Percentiles rank a stretch among this genome's conserved stretches.
phyloP scores from a whole-genome alignment of 2,797 vertebrate genomes.

The Gymnothorax reevesii region DNA sequence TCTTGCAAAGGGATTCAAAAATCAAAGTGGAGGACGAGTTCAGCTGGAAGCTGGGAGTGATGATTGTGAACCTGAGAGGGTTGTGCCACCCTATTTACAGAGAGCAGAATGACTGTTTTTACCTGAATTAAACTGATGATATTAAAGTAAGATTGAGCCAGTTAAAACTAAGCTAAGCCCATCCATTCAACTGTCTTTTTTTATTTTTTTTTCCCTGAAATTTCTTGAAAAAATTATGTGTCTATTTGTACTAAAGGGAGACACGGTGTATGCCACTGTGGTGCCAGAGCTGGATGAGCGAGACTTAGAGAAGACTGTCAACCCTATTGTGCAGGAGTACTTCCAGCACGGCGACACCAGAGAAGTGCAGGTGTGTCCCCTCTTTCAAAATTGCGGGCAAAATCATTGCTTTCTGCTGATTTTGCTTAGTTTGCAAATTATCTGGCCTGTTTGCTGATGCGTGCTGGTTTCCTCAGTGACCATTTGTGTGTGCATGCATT shows the following conservation, averaged over 20 bases:
- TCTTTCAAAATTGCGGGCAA: not conserved
- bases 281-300: constrained; percentile 81
- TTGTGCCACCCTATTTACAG: too few relatives aligned
- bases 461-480: not conserved
- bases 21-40: too few relatives aligned
- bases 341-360: constrained; percentile 87
- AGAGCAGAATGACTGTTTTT: too few relatives aligned
- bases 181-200: too few relatives aligned
- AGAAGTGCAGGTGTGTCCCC: constrained; percentile 77
- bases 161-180: too few relatives aligned
- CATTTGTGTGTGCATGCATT: not conserved
- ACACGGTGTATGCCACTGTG: constrained; percentile 83
- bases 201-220: too few relatives aligned
- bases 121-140: too few relatives aligned
- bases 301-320: constrained; percentile 82
- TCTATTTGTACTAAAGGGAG: constrained; percentile 65
- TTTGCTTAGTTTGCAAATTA: not conserved
- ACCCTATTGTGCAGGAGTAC: constrained; percentile 86
- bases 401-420: not conserved
- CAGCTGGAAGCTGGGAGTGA: too few relatives aligned
- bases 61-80: too few relatives aligned
- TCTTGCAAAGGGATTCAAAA: too few relatives aligned
- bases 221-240: not conserved
- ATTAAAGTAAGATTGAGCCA: too few relatives aligned
- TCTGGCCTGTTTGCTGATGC: not conserved